Evolutionary conservation across 2,113 vertebrate species (phyloP).

Genomic region (Antidorcas marsupialis): DNA sequence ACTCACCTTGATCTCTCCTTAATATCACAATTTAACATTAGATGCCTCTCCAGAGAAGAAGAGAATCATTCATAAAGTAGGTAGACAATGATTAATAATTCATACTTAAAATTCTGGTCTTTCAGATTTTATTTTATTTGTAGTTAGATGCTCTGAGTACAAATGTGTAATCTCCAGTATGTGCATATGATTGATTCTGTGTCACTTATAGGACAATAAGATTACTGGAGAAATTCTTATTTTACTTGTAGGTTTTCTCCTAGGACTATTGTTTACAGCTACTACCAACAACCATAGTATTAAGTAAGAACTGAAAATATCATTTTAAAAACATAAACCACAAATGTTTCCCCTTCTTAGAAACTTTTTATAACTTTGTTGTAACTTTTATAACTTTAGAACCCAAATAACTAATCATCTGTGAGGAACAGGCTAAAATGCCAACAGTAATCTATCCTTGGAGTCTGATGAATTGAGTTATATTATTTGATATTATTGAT

Average conservation of each 20-base stretch:
- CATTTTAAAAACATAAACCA: neutral
- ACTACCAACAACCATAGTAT: neutral
- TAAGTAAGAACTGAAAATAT: neutral
- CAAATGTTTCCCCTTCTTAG: neutral
- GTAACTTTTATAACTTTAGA: neutral
- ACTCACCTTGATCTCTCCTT: conserved; percentile 80
- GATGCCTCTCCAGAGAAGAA: conserved; percentile 77
- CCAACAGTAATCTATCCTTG: neutral
- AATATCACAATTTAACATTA: conserved; percentile 82
- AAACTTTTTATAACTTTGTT: neutral
- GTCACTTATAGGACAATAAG: conserved; percentile 25
- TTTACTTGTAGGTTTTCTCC: neutral
- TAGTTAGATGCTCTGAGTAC: conserved; percentile 80
- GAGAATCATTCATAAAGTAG: conserved; percentile 82
- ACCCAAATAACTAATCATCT: neutral
- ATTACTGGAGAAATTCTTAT: neutral
- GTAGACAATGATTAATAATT: conserved; percentile 82
- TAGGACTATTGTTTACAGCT: neutral
- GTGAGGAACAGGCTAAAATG: neutral
- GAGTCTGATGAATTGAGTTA: neutral
- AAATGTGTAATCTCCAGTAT: conserved; percentile 55
- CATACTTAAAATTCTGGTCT: conserved; percentile 81
- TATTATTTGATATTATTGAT: neutral
- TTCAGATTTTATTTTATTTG: conserved; percentile 76
- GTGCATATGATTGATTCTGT: conserved; percentile 38